These are phyloP conservation scores for Gasteruption jaculator DNA, from an alignment of 2,888 invertebrate species.

Conservation along the genomic window DNA sequence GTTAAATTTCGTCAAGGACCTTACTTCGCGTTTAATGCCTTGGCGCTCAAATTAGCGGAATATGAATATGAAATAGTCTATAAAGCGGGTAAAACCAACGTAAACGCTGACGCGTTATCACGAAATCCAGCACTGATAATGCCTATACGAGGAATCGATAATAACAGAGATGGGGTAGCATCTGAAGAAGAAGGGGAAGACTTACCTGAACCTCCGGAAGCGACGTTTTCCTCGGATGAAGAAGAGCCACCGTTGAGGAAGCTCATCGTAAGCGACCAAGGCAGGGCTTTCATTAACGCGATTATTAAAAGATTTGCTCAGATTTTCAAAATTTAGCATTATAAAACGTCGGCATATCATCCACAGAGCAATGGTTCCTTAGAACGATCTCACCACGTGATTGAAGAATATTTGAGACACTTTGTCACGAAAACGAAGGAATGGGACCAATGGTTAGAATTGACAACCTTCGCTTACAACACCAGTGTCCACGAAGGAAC, in stretches of 20 bases:
- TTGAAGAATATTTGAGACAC: constrained; percentile 14
- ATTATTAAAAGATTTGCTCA: constrained; percentile 13
- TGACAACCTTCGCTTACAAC: constrained; percentile 14
- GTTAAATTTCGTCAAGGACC: background rate
- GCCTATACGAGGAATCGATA: too few species aligned
- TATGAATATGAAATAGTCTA: too few species aligned
- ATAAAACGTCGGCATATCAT: constrained; percentile 15
- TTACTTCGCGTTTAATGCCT: too few species aligned
- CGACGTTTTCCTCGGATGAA: too few species aligned
- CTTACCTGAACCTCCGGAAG: too few species aligned
- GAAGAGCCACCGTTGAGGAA: too few species aligned
- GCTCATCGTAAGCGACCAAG: constrained; percentile 21
- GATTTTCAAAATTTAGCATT: constrained; percentile 14
- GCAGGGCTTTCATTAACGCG: constrained; percentile 13
- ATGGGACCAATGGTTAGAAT: constrained; percentile 12
- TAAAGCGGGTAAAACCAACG: background rate
- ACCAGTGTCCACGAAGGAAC: constrained; percentile 15
- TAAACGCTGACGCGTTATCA: background rate
- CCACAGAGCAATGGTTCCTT: constrained; percentile 18
- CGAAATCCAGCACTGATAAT: too few species aligned
- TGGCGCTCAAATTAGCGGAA: too few species aligned
- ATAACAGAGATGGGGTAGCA: too few species aligned
- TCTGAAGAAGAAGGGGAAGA: too few species aligned
- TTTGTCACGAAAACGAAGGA: constrained; percentile 3
- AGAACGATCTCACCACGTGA: constrained; percentile 13